Base-by-base conservation (phyloP, 1,140 invertebrate genomes). In the Idris sp. region DNA sequence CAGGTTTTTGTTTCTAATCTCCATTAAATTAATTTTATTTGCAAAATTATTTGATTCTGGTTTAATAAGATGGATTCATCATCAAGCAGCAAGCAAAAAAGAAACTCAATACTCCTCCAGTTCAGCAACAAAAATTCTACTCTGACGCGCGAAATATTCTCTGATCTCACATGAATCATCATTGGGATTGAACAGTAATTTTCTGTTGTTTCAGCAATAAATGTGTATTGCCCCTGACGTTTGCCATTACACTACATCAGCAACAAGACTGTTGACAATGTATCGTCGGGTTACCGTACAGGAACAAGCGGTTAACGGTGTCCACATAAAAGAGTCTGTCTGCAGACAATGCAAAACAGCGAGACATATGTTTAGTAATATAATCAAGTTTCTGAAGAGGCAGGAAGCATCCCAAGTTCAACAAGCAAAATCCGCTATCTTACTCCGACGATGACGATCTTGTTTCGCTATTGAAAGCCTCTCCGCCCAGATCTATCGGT, bases 351-450 rank as follows among this genome's bases (percentile, higher is more conserved):
- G 61, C 69, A 43, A 65, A 65, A 53, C 31, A n/a, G 0, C 64
- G 59, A 65, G 64, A 68, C 72, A 69, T 75, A 69, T 74, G 72
- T 74, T 68, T 56, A 69, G 69, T 53, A 73, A n/a, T n/a, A n/a
- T n/a, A n/a, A 73, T 73, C 49, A 68, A 67, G 61, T 68, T 64
- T 76, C 48, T n/a, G n/a, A 65, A 65, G 59, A 61, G 56, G 65
- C 76, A 78, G 74, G 74, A 80, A 76, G 44, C 67, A 64, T 74
- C 51, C 46, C 31, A 53, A 53, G 48, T 49, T 56, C 41, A 62
- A 74, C 65, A 31, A 76, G 74, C 67, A 51, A 68, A 76, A 67
- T n/a, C 76, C 76, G 78, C 76, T 80, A 76, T 78, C 76, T 79
- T 74, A 71, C 71, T 73, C 28, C 67, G 40, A 49, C 62, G 41